These are phyloP conservation scores for Microcebus griseorufus DNA, from an alignment of 2,113 vertebrate genomes.

Conservation along the genomic window DNA sequence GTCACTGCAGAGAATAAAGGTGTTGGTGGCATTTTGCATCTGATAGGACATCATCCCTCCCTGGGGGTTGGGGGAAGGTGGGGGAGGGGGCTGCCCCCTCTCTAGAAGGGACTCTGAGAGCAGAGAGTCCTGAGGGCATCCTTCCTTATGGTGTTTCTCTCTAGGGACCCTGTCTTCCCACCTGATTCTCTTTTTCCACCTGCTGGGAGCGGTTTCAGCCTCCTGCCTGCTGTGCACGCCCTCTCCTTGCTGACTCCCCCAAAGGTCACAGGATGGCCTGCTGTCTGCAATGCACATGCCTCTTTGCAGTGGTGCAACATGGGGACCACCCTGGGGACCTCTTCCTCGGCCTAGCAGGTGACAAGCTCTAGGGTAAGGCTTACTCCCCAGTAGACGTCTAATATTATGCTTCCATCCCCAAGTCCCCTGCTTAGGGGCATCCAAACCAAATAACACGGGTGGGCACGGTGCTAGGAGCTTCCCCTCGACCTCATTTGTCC, in stretches of 20 bases:
- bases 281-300: neutral
- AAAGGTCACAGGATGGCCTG: neutral
- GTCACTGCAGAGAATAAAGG: conserved; percentile 57
- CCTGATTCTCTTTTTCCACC: neutral
- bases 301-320: neutral
- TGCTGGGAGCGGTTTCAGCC: neutral
- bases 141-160: neutral
- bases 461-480: neutral
- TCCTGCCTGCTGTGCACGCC: neutral
- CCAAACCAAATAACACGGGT: neutral
- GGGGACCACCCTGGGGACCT: neutral
- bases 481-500: neutral
- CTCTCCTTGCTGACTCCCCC: neutral
- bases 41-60: neutral
- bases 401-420: neutral
- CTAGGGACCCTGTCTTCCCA: neutral
- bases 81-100: neutral
- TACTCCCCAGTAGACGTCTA: neutral
- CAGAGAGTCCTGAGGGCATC: neutral
- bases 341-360: neutral
- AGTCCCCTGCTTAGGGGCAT: neutral
- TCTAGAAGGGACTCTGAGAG: neutral
- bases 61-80: neutral
- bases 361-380: neutral
- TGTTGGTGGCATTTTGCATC: conserved; percentile 25